Percentiles rank a stretch among this genome's conserved stretches.
phyloP scores from a whole-genome alignment of 2,888 invertebrate genomes.

The Pyrochroa serraticornis region DNA sequence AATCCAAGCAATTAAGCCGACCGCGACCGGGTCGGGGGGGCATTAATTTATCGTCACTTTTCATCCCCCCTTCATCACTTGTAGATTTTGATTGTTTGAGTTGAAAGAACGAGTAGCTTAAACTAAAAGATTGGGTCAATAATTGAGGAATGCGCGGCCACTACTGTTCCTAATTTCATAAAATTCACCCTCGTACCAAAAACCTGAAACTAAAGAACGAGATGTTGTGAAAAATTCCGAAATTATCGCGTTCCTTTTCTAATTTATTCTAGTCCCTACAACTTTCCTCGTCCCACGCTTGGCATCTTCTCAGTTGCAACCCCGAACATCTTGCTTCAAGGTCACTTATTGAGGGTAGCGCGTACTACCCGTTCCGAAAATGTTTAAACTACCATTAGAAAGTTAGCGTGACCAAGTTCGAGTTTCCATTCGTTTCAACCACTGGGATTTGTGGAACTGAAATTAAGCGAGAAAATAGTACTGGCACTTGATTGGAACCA shows the following conservation, averaged over 20 bases:
- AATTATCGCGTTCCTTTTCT: slow-evolving; percentile 13
- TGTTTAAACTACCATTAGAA: neutral
- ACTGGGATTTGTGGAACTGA: too few relatives aligned
- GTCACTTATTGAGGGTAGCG: slow-evolving; percentile 53
- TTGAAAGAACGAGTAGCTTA: slow-evolving; percentile 21
- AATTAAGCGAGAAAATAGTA: too few relatives aligned
- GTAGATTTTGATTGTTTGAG: too few relatives aligned
- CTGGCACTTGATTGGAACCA: too few relatives aligned
- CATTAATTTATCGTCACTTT: too few relatives aligned
- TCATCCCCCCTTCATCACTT: too few relatives aligned
- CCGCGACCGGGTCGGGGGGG: too few relatives aligned
- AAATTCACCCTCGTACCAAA: slow-evolving; percentile 8
- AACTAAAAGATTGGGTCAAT: slow-evolving; percentile 25
- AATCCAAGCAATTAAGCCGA: too few relatives aligned
- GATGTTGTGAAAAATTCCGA: slow-evolving; percentile 22
- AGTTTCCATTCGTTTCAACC: neutral
- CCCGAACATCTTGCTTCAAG: slow-evolving; percentile 55
- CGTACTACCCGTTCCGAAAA: slow-evolving; percentile 49
- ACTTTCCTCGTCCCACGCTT: slow-evolving; percentile 4
- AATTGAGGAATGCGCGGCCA: slow-evolving; percentile 2
- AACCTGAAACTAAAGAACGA: slow-evolving; percentile 11
- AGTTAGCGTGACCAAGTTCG: neutral
- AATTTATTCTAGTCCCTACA: neutral
- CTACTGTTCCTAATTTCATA: neutral
- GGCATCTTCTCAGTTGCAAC: slow-evolving; percentile 40